Base-by-base conservation (phyloP, 2,797 vertebrate species). In the Fistularia commersonii region DNA sequence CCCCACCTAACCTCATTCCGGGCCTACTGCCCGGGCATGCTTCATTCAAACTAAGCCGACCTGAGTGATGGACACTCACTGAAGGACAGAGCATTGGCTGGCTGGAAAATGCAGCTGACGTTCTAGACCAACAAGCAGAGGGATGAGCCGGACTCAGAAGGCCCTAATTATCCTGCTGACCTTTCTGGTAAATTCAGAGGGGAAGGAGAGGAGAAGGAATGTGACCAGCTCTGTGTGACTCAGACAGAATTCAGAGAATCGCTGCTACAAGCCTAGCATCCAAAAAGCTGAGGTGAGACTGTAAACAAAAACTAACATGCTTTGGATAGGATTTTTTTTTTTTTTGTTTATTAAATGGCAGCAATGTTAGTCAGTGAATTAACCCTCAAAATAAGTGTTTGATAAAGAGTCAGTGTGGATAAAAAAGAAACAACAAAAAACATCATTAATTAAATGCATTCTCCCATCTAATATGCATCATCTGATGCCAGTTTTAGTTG, bases 161-260 rank as follows among this genome's bases (percentile, higher is more conserved):
- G 65, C 46, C 61, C 51, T 74, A 67, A 78, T 80, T 70, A 82
- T 74, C 63, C 65, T 15, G 0, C 43, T 80, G 80, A 87, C 84
- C 85, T 86, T 83, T 83, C 44, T 52, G 5, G 41, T 41, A 54
- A 62, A 66, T 45, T 48, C 33, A 11, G 41, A 62, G 49, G 3
- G 5, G 42, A 38, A 58, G 31, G 37, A 61, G 13, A 12, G 44
- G 11, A n/a, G 44, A 7, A 46, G 32, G 42, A 51, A 59, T 41
- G 45, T 13, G 52, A 61, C 50, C 43, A 38, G 56, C 42, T 57
- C 50, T 32, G 3, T 45, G 48, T 62, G 65, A 72, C 54, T 56
- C 48, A 33, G 57, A 70, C 33, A 54, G 51, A 23, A 23, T 23
- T 23, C 23, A 23, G 23, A 23, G 23, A 23, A 23, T 23, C 23